A percentile compares a stretch with the other conserved stretches of the same genome.
These are phyloP conservation scores for Aspidoscelis tigris DNA, from an alignment of 2,113 vertebrate species.

Conservation along the genomic window DNA sequence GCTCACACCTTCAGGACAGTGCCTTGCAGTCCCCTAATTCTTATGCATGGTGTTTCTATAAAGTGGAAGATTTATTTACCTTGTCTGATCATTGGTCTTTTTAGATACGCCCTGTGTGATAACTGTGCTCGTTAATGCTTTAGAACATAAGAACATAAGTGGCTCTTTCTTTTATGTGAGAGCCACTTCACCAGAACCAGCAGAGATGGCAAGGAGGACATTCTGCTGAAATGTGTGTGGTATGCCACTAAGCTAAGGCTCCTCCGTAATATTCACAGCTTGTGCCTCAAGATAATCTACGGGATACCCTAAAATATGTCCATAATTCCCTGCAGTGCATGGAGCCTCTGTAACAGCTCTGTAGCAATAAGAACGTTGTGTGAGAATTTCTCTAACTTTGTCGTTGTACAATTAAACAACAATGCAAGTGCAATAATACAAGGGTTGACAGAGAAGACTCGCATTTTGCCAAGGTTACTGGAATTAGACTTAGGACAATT, in stretches of 20 bases:
- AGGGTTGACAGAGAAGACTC: not conserved
- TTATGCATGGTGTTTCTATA: no score
- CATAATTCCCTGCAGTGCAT: not conserved
- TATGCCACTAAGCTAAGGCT: not conserved
- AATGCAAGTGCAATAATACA: no score
- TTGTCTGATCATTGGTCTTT: not conserved
- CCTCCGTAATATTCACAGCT: not conserved
- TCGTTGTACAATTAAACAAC: no score
- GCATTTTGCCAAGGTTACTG: not conserved
- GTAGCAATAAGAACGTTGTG: no score
- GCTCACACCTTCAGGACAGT: no score
- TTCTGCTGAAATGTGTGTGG: not conserved
- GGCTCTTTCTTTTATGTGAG: no score
- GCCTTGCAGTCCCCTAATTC: no score
- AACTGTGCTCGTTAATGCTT: no score
- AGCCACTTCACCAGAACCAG: not conserved
- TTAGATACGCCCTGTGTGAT: not conserved
- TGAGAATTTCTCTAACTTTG: no score
- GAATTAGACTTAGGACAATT: not conserved
- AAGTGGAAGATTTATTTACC: no score
- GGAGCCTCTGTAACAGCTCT: not conserved
- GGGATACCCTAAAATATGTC: not conserved
- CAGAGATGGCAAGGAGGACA: not conserved
- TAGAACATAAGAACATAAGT: no score
- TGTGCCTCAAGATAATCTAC: not conserved